Evolutionary conservation across 1,140 invertebrate species (phyloP).

Genomic region (Macrotrachela quadricornifera): DNA sequence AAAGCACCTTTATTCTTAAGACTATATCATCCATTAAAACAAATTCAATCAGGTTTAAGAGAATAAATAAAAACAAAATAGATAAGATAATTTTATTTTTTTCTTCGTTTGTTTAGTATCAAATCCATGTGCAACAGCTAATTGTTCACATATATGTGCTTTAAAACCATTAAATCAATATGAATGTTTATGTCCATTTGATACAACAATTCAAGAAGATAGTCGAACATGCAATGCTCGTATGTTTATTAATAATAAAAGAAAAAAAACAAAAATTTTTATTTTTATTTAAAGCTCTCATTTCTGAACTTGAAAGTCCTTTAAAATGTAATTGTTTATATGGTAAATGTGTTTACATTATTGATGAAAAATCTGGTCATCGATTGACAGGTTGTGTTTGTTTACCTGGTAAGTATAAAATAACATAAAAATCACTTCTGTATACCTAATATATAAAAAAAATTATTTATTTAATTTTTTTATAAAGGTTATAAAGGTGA

Average conservation of each 20-base stretch:
- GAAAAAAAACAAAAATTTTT: too few relatives aligned
- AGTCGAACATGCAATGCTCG: constrained; percentile 44
- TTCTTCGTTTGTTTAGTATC: constrained; percentile 31
- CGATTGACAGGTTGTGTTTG: too few relatives aligned
- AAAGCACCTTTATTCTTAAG: constrained; percentile 15
- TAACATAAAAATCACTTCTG: too few relatives aligned
- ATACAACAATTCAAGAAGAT: constrained; percentile 26
- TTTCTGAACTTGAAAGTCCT: too few relatives aligned
- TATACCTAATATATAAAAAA: too few relatives aligned
- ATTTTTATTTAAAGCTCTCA: too few relatives aligned
- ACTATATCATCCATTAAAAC: constrained; percentile 35
- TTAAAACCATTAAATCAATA: constrained; percentile 53
- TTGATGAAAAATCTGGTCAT: too few relatives aligned
- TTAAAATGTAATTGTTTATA: too few relatives aligned
- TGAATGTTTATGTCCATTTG: constrained; percentile 68
- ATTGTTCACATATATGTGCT: constrained; percentile 72
- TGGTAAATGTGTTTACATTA: too few relatives aligned
- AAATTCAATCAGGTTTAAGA: not conserved
- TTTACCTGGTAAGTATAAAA: too few relatives aligned
- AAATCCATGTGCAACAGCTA: constrained; percentile 46
- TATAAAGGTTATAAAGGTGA: too few relatives aligned
- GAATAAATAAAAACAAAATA: constrained; percentile 11
- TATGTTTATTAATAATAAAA: constrained; percentile 15
- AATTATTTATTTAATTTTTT: too few relatives aligned
- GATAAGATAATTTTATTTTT: constrained; percentile 1